phyloP scores from a whole-genome alignment of 2,888 invertebrate species.

The Schizotus pectinicornis region DNA sequence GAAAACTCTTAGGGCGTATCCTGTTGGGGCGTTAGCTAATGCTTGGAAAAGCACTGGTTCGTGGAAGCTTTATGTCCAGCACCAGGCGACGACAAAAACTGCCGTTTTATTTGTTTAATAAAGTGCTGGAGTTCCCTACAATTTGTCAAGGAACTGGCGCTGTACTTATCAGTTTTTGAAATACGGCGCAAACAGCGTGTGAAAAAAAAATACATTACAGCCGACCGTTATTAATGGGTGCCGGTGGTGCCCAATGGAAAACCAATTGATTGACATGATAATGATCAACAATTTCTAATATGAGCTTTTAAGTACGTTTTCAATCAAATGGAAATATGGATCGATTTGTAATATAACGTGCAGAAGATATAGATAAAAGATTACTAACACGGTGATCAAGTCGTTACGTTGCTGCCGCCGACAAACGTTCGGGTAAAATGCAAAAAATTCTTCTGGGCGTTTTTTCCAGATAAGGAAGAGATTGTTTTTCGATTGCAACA shows the following conservation, averaged over 20 bases:
- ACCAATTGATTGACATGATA: constrained; percentile 34
- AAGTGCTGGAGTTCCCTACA: constrained; percentile 16
- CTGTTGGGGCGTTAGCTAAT: too few species aligned
- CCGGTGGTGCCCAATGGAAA: constrained; percentile 26
- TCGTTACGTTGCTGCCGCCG: neutral
- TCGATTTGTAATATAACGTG: constrained; percentile 31
- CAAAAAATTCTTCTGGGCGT: neutral
- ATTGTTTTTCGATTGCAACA: too few species aligned
- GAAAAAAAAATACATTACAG: constrained; percentile 26
- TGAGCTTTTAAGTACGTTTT: constrained; percentile 34
- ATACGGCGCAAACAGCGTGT: constrained; percentile 20
- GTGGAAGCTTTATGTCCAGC: too few species aligned
- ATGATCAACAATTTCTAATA: constrained; percentile 34
- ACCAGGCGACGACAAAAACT: too few species aligned
- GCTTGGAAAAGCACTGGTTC: too few species aligned
- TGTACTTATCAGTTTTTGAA: constrained; percentile 26
- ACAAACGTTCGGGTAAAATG: neutral
- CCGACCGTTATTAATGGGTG: constrained; percentile 30
- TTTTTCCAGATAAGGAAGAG: neutral
- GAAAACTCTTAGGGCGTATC: too few species aligned
- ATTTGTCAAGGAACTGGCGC: constrained; percentile 23
- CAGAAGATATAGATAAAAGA: constrained; percentile 28
- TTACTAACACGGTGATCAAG: constrained; percentile 18
- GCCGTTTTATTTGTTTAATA: constrained; percentile 13
- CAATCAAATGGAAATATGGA: constrained; percentile 34